phyloP scores from a whole-genome alignment of 2,888 invertebrate species.

The Drosophila crucigera region DNA sequence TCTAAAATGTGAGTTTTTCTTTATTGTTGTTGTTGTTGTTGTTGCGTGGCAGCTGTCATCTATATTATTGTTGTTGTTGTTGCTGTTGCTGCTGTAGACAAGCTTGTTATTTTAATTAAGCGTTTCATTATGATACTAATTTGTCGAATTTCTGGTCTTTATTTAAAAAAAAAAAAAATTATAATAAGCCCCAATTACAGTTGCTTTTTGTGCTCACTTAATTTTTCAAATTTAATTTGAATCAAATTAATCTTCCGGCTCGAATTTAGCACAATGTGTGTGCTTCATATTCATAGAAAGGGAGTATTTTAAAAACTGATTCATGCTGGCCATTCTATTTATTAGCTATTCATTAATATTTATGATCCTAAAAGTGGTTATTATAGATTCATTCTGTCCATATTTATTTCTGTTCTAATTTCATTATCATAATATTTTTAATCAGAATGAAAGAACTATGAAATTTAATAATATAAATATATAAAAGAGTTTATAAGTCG shows the following conservation, averaged over 20 bases:
- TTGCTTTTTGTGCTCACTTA: neutral
- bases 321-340: neutral
- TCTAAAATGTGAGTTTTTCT: constrained; percentile 45
- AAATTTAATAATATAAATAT: neutral
- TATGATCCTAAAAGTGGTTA: neutral
- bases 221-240: constrained; percentile 37
- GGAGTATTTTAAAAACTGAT: neutral
- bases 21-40: constrained; percentile 40
- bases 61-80: constrained; percentile 34
- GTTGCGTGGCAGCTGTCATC: constrained; percentile 61
- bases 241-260: constrained; percentile 22
- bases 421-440: neutral
- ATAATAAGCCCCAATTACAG: constrained; percentile 50
- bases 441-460: neutral
- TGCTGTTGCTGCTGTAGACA: constrained; percentile 35
- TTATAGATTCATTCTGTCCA: neutral
- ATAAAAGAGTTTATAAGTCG: neutral
- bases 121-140: constrained; percentile 74
- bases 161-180: constrained; percentile 7
- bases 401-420: neutral
- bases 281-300: neutral
- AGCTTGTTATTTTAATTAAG: constrained; percentile 76
- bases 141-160: constrained; percentile 48
- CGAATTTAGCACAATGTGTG: neutral
- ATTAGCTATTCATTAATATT: neutral